Evolutionary conservation across 2,113 vertebrate species (phyloP), one percentile per base, ranked within the genome.

Genomic region (Hystrix cristata): DNA sequence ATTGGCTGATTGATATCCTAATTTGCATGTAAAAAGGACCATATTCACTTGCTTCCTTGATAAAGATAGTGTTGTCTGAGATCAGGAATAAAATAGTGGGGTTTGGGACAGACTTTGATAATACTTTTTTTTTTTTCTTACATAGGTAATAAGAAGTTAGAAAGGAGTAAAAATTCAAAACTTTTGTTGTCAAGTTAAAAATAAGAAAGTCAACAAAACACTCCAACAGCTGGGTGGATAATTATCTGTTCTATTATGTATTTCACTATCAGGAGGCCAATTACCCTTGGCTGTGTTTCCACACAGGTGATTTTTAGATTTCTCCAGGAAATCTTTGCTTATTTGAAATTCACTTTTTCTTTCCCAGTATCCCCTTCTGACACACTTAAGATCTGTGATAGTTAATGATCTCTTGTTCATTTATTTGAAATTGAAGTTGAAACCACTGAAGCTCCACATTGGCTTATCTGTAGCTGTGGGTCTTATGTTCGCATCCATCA

Each of bases 161-260:
- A 95, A 96, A 91, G 65, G 18, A 95, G 19, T 78, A 91, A 60
- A 94, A 80, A 90, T 51, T 86, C 15, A 86, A 84, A 96, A 92
- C 16, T 74, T 94, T 67, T 55, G 16, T 95, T 92, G 53, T 82
- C 85, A 97, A 65, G 38, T 79, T 74, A 43, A 90, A 92, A 97
- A 53, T 81, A 93, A 81, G 43, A 88, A 92, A 69, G 43, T 95
- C 96, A 98, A 97, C 92, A 98, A 95, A 97, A n/a, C 81, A 84
- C 93, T 97, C 60, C 67, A 97, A 59, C 8, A n/a, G 43, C 85
- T 74, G 71, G 7, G 67, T 92, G 60, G 93, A 57, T 89, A 96
- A 97, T 81, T 85, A 12, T 95, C 82, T 87, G 59, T 87, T 94
- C 87, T 95, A 19, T 85, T 83, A 80, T 87, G 43, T 64, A 65